These are phyloP conservation scores for Epinotia ramella DNA, from an alignment of 2,888 invertebrate genomes.

Conservation along the genomic window DNA sequence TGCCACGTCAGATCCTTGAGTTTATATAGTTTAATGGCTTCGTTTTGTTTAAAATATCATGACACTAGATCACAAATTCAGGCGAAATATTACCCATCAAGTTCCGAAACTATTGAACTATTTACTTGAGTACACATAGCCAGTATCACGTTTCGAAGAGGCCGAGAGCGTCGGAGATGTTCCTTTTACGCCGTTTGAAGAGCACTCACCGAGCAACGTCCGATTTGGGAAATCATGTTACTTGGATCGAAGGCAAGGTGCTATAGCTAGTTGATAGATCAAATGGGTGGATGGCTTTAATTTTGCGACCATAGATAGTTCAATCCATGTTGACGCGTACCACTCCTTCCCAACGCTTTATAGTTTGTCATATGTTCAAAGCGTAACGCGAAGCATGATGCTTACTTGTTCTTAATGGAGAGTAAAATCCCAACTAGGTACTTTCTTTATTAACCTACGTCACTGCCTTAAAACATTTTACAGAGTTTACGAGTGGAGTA, in stretches of 20 bases:
- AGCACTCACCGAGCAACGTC: conserved; percentile 75
- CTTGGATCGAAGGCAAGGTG: conserved; percentile 53
- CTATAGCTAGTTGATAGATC: background rate
- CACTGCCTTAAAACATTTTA: no score
- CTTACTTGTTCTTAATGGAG: no score
- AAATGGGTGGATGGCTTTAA: background rate
- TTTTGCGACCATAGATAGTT: background rate
- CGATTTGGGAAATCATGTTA: conserved; percentile 83
- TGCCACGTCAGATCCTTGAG: no score
- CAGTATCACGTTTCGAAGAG: conserved; percentile 64
- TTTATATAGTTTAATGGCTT: no score
- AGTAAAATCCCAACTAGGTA: no score
- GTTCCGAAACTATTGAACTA: background rate
- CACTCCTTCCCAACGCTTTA: no score
- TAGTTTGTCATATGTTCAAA: no score
- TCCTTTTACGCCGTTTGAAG: conserved; percentile 73
- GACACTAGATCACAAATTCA: background rate
- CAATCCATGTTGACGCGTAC: background rate
- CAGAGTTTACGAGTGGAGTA: no score
- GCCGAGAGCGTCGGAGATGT: conserved; percentile 60
- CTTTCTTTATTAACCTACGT: no score
- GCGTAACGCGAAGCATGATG: no score
- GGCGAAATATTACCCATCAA: conserved; percentile 9
- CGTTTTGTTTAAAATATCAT: background rate
- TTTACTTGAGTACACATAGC: conserved; percentile 27